These are phyloP conservation scores for Polyploca ridens DNA, from an alignment of 2,888 invertebrate genomes.

Conservation along the genomic window DNA sequence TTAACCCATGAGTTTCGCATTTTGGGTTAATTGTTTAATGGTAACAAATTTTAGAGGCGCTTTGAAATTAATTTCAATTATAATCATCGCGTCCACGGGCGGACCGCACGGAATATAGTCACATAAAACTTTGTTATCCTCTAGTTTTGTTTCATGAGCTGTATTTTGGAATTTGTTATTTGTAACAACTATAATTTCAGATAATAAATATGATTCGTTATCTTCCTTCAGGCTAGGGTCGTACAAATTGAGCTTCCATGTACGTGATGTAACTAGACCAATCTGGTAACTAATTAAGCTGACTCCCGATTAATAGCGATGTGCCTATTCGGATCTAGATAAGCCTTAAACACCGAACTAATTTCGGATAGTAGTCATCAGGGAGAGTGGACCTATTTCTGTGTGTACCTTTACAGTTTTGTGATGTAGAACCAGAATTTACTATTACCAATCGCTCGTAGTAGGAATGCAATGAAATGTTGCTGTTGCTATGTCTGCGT, in stretches of 20 bases:
- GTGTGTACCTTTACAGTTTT: not conserved
- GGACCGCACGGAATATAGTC: not conserved
- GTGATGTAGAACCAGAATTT: not conserved
- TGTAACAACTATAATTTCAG: not conserved
- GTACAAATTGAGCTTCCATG: not conserved
- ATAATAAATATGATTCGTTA: not conserved
- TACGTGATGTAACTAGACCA: not conserved
- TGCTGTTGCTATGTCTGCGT: too few species aligned
- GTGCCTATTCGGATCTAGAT: conserved; percentile 8
- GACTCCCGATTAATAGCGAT: not conserved
- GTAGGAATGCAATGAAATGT: not conserved
- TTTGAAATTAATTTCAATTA: conserved; percentile 5
- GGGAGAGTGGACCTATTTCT: conserved; percentile 3
- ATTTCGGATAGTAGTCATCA: not conserved
- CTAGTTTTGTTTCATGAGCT: not conserved
- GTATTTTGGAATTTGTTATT: not conserved
- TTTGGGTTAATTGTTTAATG: conserved; percentile 5
- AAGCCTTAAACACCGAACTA: not conserved
- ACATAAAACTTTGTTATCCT: not conserved
- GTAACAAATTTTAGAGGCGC: not conserved
- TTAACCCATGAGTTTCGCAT: not conserved
- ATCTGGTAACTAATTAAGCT: not conserved
- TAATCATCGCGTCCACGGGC: not conserved
- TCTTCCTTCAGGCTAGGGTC: not conserved
- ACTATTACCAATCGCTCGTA: not conserved